Evolutionary conservation across 2,888 invertebrate species (phyloP), one percentile per base, ranked within the genome.

Genomic region (Drosophila trichaetosa): DNA sequence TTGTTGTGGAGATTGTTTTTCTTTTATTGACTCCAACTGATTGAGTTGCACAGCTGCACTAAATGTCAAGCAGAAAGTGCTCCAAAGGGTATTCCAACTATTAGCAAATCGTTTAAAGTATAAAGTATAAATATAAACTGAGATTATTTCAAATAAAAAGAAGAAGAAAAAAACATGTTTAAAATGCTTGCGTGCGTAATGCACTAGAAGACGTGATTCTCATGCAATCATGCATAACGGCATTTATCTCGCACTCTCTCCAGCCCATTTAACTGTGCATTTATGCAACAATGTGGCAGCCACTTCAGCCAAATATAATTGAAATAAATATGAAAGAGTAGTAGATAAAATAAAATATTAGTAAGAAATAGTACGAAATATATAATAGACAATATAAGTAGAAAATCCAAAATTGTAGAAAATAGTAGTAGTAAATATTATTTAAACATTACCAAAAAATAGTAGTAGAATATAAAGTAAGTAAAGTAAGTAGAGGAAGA

Each of bases 1-100:
- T 6, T 31, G 31, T 52, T 62, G 63, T 49, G 49, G 21, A 52
- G 27, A 29, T 34, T 59, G 36, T 53, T 36, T 13, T 46, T 4
- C 34, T 56, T n/a, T 60, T 56, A 54, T 48, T 31, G 49, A 40
- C 46, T 58, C 24, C 11, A 46, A 59, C 40, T 56, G 76, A 70
- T 60, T 60, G 40, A 59, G 73, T 63, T 61, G 79, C 52, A 61
- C 60, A 61, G 59, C 49, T 71, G 71, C 29, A 16, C 27, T 21
- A 72, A 69, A 40, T 60, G 36, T 71, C 42, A 52, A 46, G 29
- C 36, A 27, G 16, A 27, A 33, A 46, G 8, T 24, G 16, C 16
- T 24, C 8, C 16, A 16, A 46, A 16, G 46, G n/a, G 7, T 56
- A 27, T 53, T 53, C 33, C 7, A 31, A 46, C 24, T 46, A 1